These are phyloP conservation scores for Vanessa atalanta DNA, from an alignment of 1,140 invertebrate genomes.

Conservation along the genomic window DNA sequence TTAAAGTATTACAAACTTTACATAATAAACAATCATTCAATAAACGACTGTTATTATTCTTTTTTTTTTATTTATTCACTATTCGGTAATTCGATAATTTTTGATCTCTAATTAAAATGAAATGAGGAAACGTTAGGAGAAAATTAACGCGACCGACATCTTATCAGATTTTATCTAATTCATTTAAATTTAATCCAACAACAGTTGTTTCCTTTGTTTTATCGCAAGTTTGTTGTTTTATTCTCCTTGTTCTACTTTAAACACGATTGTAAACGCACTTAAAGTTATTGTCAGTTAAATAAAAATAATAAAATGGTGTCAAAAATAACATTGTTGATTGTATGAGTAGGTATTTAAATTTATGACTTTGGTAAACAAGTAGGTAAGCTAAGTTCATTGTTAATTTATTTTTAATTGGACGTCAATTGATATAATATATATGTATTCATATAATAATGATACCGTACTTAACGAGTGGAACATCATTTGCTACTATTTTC, in stretches of 20 bases:
- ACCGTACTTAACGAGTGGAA: too few relatives aligned
- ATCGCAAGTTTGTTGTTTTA: not conserved
- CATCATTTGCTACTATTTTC: too few relatives aligned
- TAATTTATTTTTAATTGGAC: too few relatives aligned
- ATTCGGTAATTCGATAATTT: not conserved
- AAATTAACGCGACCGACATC: not conserved
- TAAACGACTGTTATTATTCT: not conserved
- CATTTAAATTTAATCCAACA: not conserved
- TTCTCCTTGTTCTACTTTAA: not conserved
- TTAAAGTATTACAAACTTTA: constrained; percentile 1
- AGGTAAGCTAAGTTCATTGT: too few relatives aligned
- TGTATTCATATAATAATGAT: too few relatives aligned
- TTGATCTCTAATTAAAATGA: constrained; percentile 7
- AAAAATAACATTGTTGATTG: too few relatives aligned
- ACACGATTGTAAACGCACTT: not conserved
- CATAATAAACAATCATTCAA: not conserved
- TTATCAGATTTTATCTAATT: constrained; percentile 11
- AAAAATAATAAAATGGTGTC: too few relatives aligned
- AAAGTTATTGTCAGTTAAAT: not conserved
- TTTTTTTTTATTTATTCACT: not conserved
- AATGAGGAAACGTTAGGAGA: not conserved
- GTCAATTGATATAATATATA: too few relatives aligned
- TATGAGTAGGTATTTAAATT: too few relatives aligned
- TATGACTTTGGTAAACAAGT: too few relatives aligned
- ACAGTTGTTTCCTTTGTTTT: not conserved